Percentiles rank a stretch among this genome's conserved stretches.
These are phyloP conservation scores for Delichon dasypus DNA, from an alignment of 2,797 vertebrate genomes.

Conservation along the genomic window DNA sequence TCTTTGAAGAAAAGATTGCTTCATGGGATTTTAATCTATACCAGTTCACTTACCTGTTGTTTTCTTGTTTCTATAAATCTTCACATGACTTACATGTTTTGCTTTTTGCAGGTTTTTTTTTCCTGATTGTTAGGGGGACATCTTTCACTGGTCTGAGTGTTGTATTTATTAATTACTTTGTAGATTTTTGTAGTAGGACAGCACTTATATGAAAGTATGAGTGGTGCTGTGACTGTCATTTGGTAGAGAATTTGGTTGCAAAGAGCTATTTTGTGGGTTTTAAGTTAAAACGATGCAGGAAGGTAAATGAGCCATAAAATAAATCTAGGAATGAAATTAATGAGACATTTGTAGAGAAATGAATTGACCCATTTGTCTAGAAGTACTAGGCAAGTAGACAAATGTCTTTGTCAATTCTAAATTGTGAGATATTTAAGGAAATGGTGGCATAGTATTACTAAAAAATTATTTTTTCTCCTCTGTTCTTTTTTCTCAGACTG, in stretches of 20 bases:
- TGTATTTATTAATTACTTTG: background rate
- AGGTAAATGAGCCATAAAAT: background rate
- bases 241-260: background rate
- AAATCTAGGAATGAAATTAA: background rate
- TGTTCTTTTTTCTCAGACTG: constrained; percentile 79
- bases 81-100: background rate
- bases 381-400: background rate
- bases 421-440: background rate
- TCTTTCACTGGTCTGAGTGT: background rate
- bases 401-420: background rate
- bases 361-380: background rate
- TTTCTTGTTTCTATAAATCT: background rate
- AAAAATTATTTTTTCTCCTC: background rate
- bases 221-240: background rate
- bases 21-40: background rate
- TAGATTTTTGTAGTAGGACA: background rate
- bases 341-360: background rate
- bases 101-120: background rate
- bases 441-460: background rate
- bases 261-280: background rate
- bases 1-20: background rate
- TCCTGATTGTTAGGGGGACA: background rate
- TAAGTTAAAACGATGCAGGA: background rate
- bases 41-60: background rate
- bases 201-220: background rate